Evolutionary conservation across 2,888 invertebrate genomes (phyloP), one percentile per base, ranked within the genome.

Genomic region (Himalopsyche japonica): DNA sequence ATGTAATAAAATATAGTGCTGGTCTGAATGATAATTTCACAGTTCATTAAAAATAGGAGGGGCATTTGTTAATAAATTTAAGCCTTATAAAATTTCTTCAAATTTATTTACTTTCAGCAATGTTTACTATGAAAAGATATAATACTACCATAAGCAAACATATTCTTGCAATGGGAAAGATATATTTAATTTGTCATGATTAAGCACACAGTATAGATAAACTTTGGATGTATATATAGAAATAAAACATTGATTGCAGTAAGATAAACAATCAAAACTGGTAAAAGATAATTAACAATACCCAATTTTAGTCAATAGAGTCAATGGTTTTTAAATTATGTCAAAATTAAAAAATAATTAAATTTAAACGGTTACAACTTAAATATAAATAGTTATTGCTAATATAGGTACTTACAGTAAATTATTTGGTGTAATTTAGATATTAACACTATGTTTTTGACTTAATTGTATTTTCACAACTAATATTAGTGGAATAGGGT

Each of bases 371-470:
- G 15, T 43, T 43, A 15, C 15, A 43, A 43, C 43, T 43, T 43
- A 43, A 48, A 47, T 79, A 64, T 64, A 37, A 48, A 30, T 43
- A 37, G 32, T 48, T 37, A 77, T 43, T 82, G 82, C 84, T 82
- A 82, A 80, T 7, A 82, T 84, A 80, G 82, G 82, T 84, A 49
- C 80, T 43, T 32, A 48, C 43, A 78, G 47, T 81, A 32, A 24
- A 57, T 81, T 20, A 64, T 37, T 47, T 76, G 76, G 37, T 32
- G 10, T 34, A 70, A 70, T 70, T 70, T 70, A 27, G 8, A 70
- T 70, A 27, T 70, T 32, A 43, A 37, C 10, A 5, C 37, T 37
- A 37, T 37, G n/a, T n/a, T n/a, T n/a, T 37, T 37, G 10, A 37
- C 37, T 18, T 43, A 78, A 15, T 32, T 32, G 10, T 43, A 78